Evolutionary conservation across 2,113 vertebrate species (phyloP).

Genomic region (Pomatostomus ruficeps): DNA sequence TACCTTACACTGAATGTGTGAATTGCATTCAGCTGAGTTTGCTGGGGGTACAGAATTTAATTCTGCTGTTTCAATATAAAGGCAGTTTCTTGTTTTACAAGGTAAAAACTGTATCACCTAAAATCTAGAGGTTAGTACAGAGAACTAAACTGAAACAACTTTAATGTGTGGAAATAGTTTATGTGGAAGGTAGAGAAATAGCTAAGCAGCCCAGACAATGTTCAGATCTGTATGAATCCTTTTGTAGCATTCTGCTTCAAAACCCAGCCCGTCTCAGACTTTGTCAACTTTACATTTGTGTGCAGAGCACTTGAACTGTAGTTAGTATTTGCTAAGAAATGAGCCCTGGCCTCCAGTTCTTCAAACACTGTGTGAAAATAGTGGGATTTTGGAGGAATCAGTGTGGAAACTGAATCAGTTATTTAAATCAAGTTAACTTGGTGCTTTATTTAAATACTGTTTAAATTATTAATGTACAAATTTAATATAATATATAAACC

Average conservation of each 20-base stretch:
- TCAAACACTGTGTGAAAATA: background rate
- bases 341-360: background rate
- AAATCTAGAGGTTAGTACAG: background rate
- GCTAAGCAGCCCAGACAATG: background rate
- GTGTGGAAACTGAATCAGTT: background rate
- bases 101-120: background rate
- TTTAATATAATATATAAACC: background rate
- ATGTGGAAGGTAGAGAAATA: background rate
- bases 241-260: background rate
- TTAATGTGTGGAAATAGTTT: background rate
- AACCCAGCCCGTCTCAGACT: background rate
- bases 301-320: background rate
- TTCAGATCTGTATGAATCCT: background rate
- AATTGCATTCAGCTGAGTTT: background rate
- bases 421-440: background rate
- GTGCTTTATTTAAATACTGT: background rate
- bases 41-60: background rate
- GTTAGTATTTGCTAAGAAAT: background rate
- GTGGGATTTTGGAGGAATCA: background rate
- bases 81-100: background rate
- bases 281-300: background rate
- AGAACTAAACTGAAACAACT: background rate
- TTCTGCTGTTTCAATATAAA: background rate
- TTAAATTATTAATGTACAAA: slow-evolving; percentile 10
- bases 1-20: background rate